Conservation (phyloP, 2,888 invertebrate genomes). For the Clitarchus hookeri region DNA sequence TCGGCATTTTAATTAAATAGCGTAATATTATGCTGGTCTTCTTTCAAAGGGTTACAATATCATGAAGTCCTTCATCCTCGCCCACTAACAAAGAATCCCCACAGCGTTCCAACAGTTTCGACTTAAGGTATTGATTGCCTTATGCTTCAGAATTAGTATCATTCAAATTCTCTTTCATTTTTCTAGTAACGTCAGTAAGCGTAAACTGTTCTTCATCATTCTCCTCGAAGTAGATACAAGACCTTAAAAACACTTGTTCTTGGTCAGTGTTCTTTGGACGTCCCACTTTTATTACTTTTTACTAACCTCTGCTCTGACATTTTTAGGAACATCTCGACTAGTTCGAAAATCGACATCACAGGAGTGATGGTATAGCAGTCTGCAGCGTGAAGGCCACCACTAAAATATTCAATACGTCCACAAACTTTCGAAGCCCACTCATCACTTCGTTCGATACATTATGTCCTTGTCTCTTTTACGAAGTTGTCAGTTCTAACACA, state of each 20-base stretch:
- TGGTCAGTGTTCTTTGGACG: no score
- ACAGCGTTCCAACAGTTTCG: no score
- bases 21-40: background rate
- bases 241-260: no score
- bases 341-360: background rate
- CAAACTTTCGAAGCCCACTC: background rate
- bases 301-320: no score
- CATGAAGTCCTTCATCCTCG: background rate
- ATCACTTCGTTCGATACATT: background rate
- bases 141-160: no score
- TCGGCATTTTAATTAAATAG: background rate
- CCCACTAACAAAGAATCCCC: no score
- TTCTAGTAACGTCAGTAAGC: no score
- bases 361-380: conserved; percentile 18
- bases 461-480: background rate
- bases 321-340: background rate
- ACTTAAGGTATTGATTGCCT: no score
- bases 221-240: no score
- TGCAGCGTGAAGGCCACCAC: background rate
- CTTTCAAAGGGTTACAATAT: background rate
- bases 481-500: background rate
- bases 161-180: no score
- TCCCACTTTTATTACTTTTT: no score
- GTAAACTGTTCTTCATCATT: no score
- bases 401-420: conserved; percentile 5